Conservation (phyloP, 2,113 vertebrate species). For the Chaenogobius annularis region DNA sequence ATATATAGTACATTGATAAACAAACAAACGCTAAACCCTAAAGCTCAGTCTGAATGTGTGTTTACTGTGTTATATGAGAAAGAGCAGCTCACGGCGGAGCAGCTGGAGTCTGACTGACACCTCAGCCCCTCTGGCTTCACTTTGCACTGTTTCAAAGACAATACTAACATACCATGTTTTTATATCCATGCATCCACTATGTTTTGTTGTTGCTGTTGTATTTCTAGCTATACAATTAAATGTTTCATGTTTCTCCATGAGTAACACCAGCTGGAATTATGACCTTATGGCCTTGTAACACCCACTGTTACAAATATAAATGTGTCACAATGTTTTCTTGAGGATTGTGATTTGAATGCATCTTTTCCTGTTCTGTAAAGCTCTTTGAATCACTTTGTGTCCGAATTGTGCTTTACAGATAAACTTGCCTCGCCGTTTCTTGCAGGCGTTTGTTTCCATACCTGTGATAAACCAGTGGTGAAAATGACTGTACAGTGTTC, state of each 20-base stretch:
- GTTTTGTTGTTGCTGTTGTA: neutral
- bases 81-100: slow-evolving; percentile 1
- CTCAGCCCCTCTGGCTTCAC: slow-evolving; percentile 7
- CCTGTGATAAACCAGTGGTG: no score
- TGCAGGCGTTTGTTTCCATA: no score
- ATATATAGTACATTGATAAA: neutral
- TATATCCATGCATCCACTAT: neutral
- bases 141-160: neutral
- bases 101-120: slow-evolving; percentile 13
- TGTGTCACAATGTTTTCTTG: neutral
- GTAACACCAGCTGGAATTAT: no score
- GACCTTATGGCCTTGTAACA: neutral
- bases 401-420: no score
- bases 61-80: neutral
- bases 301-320: neutral
- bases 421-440: no score
- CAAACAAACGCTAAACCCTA: neutral
- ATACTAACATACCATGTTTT: neutral
- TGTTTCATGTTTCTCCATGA: neutral
- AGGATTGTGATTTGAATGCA: no score
- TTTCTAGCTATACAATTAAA: neutral
- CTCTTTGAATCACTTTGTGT: no score
- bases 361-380: no score
- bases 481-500: no score
- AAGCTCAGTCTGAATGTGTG: neutral